These are phyloP conservation scores for Spea hammondii DNA, from an alignment of 2,797 vertebrate species.

Conservation along the genomic window DNA sequence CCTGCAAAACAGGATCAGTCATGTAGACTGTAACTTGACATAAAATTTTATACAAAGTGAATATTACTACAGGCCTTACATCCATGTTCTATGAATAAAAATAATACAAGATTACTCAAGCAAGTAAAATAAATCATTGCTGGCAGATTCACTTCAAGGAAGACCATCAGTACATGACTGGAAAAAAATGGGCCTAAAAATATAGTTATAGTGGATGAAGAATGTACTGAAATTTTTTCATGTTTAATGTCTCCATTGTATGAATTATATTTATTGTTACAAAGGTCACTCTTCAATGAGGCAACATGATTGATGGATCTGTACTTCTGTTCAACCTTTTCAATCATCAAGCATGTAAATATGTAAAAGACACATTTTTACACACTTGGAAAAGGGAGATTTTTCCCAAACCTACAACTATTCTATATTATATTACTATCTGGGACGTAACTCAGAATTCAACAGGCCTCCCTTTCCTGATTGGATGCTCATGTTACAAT, in stretches of 20 bases:
- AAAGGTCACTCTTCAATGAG: not conserved
- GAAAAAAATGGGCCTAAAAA: not conserved
- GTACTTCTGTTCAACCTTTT: not conserved
- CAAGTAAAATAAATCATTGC: constrained; percentile 44
- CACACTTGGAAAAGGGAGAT: not conserved
- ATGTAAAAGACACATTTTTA: not conserved
- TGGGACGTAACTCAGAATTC: no score
- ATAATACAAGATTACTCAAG: constrained; percentile 24
- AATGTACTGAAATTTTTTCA: not conserved
- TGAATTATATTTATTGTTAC: not conserved
- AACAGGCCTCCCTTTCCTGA: no score
- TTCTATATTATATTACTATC: no score
- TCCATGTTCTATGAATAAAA: constrained; percentile 47
- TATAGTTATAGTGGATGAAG: not conserved
- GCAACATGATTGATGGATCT: not conserved
- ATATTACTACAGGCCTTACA: constrained; percentile 44
- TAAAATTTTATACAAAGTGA: constrained; percentile 30
- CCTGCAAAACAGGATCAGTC: constrained; percentile 32
- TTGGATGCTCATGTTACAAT: no score
- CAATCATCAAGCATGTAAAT: not conserved
- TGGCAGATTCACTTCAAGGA: constrained; percentile 33
- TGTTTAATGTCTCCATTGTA: not conserved
- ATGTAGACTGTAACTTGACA: constrained; percentile 39
- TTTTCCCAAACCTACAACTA: no score
- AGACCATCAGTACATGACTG: not conserved